Base-by-base conservation (phyloP, 2,797 vertebrate genomes). In the Caiman crocodilus region DNA sequence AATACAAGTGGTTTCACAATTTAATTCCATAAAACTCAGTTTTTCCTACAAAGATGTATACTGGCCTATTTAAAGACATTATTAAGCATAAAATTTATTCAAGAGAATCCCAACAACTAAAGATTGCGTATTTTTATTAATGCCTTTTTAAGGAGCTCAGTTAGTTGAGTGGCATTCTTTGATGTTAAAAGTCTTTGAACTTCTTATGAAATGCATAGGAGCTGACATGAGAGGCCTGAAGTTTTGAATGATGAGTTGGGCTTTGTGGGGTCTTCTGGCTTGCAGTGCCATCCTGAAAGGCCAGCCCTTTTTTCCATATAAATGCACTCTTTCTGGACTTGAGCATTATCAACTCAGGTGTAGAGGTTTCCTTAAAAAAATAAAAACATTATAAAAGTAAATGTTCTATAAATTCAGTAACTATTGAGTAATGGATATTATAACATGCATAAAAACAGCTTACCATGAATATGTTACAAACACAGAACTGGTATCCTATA, bases 171-270 rank as follows among this genome's bases (percentile, higher is more conserved):
- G 25, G 4, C 60, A 0, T 78, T 85, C 82, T 89, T 82, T 87
- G 50, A 85, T 79, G 14, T 32, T 42, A 81, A 80, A 58, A 74
- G 12, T 71, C 74, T 96, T 81, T 93, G 81, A 85, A 89, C 80
- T 57, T 64, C 50, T 1, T 32, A 14, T 74, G 58, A 90, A 90
- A 55, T 78, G 26, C 3, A 20, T 15, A 0, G 50, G 9, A 85
- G 6, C 4, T 87, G 55, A 57, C 30, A 7, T 18, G 73, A 85
- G 12, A 82, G 84, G 79, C 75, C 20, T 56, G 30, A 73, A 79
- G n/a, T 25, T 92, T 14, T 57, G 67, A 10, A 0, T 89, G 74
- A 71, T 14, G 82, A 50, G 61, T n/a, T 78, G 63, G 80, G 18
- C 13, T 84, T 83, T 79, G 71, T 18, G 76, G 28, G 63, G 28